Conservation (phyloP, 2,113 vertebrate species). For the Scopus umbretta region DNA sequence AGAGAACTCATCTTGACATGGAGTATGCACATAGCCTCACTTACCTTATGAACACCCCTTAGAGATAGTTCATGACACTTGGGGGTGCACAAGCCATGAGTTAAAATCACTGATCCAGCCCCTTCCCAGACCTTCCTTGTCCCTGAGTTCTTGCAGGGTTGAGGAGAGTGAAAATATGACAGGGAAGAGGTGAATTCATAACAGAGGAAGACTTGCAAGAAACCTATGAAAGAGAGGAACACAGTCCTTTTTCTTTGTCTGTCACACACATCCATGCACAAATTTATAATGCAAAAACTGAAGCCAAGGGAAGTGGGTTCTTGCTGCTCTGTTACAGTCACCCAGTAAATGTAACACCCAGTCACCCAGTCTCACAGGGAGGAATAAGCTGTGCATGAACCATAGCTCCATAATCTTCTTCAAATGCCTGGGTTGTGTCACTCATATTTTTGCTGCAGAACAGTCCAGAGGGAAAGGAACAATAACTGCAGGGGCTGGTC, state of each 20-base stretch:
- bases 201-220: neutral
- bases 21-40: neutral
- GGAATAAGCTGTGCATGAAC: neutral
- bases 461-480: neutral
- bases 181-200: neutral
- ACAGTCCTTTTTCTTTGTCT: neutral
- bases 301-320: neutral
- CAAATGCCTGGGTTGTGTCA: neutral
- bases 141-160: neutral
- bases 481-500: neutral
- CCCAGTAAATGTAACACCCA: neutral
- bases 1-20: neutral
- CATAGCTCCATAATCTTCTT: neutral
- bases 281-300: neutral
- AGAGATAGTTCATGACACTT: neutral
- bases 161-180: neutral
- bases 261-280: neutral
- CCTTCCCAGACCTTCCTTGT: neutral
- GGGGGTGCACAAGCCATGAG: neutral
- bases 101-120: neutral
- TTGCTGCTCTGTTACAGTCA: neutral
- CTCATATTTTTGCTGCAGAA: neutral
- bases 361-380: neutral
- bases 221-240: neutral
- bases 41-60: neutral